Evolutionary conservation across 1,140 invertebrate species (phyloP).

Genomic region (Panagrolaimus sp.): DNA sequence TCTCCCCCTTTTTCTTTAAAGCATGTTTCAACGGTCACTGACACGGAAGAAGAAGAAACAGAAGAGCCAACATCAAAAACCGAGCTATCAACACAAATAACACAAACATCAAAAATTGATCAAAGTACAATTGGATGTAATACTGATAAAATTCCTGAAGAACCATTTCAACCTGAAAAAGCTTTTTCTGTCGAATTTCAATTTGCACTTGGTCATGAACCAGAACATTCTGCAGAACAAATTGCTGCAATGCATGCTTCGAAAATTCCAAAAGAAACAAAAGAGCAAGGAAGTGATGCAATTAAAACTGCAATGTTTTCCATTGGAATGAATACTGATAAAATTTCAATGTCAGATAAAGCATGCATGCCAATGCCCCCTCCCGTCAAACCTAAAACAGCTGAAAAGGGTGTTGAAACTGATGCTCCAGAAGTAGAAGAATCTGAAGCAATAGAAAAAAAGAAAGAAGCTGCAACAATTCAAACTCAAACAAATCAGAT

Average conservation of each 20-base stretch:
- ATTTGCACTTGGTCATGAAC: slow-evolving; percentile 45
- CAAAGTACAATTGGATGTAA: background rate
- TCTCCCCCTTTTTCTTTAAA: too few species aligned
- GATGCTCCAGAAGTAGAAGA: slow-evolving; percentile 8
- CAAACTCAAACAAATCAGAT: background rate
- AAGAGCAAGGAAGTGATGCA: background rate
- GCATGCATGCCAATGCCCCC: slow-evolving; percentile 2
- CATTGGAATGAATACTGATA: slow-evolving; percentile 9
- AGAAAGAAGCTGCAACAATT: too few species aligned
- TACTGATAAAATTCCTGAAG: slow-evolving; percentile 24
- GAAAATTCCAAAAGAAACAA: background rate
- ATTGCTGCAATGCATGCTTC: slow-evolving; percentile 5
- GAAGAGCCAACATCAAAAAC: too few species aligned
- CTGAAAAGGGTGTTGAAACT: slow-evolving; percentile 19
- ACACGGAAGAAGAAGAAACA: too few species aligned
- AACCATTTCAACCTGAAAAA: background rate
- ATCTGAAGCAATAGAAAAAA: background rate
- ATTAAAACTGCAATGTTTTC: background rate
- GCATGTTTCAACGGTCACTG: too few species aligned
- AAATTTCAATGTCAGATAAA: background rate
- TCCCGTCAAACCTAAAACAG: slow-evolving; percentile 13
- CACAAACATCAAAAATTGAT: background rate
- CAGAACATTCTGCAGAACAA: slow-evolving; percentile 25
- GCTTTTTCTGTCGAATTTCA: slow-evolving; percentile 33
- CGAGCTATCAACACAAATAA: background rate